phyloP scores from a whole-genome alignment of 2,888 invertebrate genomes.

The Zaprionus obscuricornis region DNA sequence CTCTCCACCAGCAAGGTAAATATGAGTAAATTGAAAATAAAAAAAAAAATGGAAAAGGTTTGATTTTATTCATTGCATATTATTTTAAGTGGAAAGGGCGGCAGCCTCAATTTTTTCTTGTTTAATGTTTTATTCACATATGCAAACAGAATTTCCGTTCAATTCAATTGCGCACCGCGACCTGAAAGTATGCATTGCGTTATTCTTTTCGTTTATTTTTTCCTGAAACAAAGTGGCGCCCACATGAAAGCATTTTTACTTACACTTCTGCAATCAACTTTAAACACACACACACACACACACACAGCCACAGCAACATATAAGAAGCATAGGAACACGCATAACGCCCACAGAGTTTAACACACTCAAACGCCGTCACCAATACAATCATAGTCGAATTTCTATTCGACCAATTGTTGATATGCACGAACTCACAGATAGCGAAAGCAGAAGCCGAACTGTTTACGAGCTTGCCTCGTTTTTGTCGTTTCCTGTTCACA shows the following conservation, averaged over 20 bases:
- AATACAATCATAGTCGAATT: conserved; percentile 27
- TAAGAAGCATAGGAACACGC: conserved; percentile 1
- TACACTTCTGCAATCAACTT: conserved; percentile 12
- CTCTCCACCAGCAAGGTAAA: neutral
- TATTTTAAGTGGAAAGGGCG: conserved; percentile 8
- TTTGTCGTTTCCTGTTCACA: conserved; percentile 49
- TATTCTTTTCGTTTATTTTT: conserved; percentile 27
- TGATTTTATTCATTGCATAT: conserved; percentile 24
- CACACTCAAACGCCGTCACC: conserved; percentile 15
- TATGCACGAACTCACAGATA: conserved; percentile 62
- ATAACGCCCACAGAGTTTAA: conserved; percentile 9
- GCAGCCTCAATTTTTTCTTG: conserved; percentile 19
- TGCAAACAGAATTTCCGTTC: conserved; percentile 76
- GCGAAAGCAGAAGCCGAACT: conserved; percentile 39
- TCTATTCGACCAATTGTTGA: conserved; percentile 75
- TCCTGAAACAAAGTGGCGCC: conserved; percentile 53
- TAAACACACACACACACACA: neutral
- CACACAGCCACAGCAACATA: conserved; percentile 9
- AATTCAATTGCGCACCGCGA: conserved; percentile 64
- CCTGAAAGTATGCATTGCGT: conserved; percentile 59
- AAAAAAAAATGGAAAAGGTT: conserved; percentile 15
- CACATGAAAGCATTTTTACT: conserved; percentile 28
- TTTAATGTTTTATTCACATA: conserved; percentile 74
- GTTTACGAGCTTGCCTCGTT: conserved; percentile 34
- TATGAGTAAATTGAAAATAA: conserved; percentile 1